Evolutionary conservation across 1,140 invertebrate species (phyloP).

Genomic region (Panulirus ornatus): DNA sequence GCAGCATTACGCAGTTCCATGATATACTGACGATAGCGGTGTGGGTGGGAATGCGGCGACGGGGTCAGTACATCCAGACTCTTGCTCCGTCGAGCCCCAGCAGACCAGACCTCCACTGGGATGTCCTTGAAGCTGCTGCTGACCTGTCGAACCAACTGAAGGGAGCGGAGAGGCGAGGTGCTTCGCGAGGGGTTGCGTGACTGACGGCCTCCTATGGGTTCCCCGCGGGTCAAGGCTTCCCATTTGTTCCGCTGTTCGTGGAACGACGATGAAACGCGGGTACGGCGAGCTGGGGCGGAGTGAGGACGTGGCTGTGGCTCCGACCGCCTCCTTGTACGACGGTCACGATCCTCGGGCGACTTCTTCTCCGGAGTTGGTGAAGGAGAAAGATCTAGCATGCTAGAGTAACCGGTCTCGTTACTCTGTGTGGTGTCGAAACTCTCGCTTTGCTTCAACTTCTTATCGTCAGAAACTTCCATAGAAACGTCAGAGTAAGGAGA

Average conservation of each 20-base stretch:
- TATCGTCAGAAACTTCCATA: conserved; percentile 50
- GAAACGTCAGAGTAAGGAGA: conserved; percentile 65
- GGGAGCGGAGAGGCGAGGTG: conserved; percentile 69
- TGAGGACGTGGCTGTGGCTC: conserved; percentile 49
- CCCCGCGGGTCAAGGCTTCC: conserved; percentile 67
- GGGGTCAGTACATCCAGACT: conserved; percentile 72
- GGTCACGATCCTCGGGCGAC: conserved; percentile 39
- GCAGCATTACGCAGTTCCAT: conserved; percentile 85
- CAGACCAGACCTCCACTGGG: conserved; percentile 53
- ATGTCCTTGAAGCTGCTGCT: conserved; percentile 73
- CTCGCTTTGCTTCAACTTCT: conserved; percentile 73
- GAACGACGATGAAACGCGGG: conserved; percentile 62
- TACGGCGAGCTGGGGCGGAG: conserved; percentile 56
- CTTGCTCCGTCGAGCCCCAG: conserved; percentile 56
- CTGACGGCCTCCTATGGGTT: conserved; percentile 49
- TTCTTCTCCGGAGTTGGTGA: conserved; percentile 69
- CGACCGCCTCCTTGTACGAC: conserved; percentile 35
- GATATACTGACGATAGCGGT: conserved; percentile 81
- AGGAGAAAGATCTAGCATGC: conserved; percentile 74
- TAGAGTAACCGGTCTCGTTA: conserved; percentile 75
- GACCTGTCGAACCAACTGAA: conserved; percentile 67
- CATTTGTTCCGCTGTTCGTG: conserved; percentile 71
- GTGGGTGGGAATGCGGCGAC: conserved; percentile 71
- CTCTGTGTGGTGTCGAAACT: conserved; percentile 75
- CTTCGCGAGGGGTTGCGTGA: conserved; percentile 67